Conservation (phyloP, 2,888 invertebrate species). For the Eupeodes latifasciatus region DNA sequence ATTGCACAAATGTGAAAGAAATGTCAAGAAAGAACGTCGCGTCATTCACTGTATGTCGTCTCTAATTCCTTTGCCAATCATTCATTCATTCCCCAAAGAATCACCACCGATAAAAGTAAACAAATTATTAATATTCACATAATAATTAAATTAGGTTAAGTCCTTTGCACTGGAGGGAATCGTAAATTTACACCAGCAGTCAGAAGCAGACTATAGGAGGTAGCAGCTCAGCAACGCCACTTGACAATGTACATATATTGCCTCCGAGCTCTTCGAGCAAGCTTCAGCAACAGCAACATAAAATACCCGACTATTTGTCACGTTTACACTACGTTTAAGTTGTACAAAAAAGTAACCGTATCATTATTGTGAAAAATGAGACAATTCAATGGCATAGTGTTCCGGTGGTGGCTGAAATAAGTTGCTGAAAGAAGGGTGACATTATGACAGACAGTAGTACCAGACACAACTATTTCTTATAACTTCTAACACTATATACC, state of each 20-base stretch:
- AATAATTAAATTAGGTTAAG: constrained; percentile 61
- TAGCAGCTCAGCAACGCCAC: not conserved
- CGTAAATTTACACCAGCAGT: not conserved
- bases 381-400: constrained; percentile 41
- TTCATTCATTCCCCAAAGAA: not conserved
- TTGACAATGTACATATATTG: constrained; percentile 13
- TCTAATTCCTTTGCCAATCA: too few species aligned
- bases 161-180: constrained; percentile 17
- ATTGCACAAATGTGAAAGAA: not conserved
- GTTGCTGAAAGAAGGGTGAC: constrained; percentile 28
- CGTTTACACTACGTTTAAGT: constrained; percentile 65
- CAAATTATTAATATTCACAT: constrained; percentile 45
- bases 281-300: not conserved
- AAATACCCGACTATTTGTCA: constrained; percentile 60
- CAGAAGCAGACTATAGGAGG: not conserved
- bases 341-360: constrained; percentile 50
- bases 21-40: not conserved
- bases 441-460: not conserved
- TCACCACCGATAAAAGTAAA: constrained; percentile 12
- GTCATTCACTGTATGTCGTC: not conserved
- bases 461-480: constrained; percentile 1
- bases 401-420: not conserved
- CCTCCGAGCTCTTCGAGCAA: not conserved
- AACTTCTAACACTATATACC: too few species aligned
- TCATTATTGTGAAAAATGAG: constrained; percentile 65